Percentiles rank a stretch among this genome's conserved stretches.
Conservation (phyloP, 1,140 invertebrate genomes). For the Ceratitis capitata region DNA sequence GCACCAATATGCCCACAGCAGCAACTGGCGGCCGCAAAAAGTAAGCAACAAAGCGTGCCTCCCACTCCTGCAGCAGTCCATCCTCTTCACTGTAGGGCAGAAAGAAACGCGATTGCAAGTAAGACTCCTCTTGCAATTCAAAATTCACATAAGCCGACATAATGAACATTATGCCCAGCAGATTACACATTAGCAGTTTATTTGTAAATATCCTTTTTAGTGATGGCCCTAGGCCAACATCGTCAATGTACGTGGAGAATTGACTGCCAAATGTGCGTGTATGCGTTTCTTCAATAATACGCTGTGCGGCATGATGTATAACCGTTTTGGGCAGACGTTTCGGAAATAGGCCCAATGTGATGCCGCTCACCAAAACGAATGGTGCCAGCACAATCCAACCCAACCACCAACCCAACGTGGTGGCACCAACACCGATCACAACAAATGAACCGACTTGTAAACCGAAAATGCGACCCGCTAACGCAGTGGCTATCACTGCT, state of each 20-base stretch:
- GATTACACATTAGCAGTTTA: conserved; percentile 71
- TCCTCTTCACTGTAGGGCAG: conserved; percentile 68
- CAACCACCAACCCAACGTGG: conserved; percentile 63
- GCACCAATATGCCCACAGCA: conserved; percentile 70
- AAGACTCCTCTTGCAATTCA: conserved; percentile 68
- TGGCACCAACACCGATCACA: conserved; percentile 54
- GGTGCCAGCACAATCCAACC: conserved; percentile 73
- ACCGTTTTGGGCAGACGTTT: conserved; percentile 68
- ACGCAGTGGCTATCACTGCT: conserved; percentile 51
- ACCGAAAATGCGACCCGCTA: conserved; percentile 58
- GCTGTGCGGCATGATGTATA: conserved; percentile 69
- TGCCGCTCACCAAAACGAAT: conserved; percentile 68
- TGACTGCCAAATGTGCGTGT: conserved; percentile 53
- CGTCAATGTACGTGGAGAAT: conserved; percentile 58
- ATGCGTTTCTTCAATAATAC: conserved; percentile 60
- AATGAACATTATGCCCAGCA: conserved; percentile 69
- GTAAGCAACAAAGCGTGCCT: conserved; percentile 67
- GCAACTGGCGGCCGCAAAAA: conserved; percentile 72
- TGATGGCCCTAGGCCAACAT: conserved; percentile 68
- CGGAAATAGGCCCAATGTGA: conserved; percentile 71
- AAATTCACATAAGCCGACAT: conserved; percentile 71
- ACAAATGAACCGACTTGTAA: conserved; percentile 61
- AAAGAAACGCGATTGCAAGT: conserved; percentile 71
- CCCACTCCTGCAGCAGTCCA: conserved; percentile 69
- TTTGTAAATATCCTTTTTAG: conserved; percentile 70